These are phyloP conservation scores for Mormoops blainvillei DNA, from an alignment of 2,113 vertebrate species.

Conservation along the genomic window DNA sequence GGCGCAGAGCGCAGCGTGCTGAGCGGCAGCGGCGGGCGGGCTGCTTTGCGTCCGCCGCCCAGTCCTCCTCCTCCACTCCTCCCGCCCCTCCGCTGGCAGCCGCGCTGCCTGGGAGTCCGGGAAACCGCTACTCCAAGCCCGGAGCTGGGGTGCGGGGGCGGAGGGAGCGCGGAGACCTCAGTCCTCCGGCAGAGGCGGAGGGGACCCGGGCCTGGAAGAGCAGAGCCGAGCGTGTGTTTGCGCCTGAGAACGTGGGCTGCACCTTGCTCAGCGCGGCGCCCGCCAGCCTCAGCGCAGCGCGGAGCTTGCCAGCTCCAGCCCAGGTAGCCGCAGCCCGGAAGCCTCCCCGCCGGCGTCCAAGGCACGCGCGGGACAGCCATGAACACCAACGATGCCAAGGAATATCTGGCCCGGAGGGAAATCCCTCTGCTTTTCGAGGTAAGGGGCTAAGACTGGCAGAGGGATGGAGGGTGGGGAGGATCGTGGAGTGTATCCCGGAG, in stretches of 20 bases:
- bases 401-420: conserved; percentile 93
- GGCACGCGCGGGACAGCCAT: conserved; percentile 78
- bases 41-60: neutral
- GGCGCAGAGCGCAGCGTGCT: neutral
- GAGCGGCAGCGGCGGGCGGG: conserved; percentile 13
- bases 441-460: conserved; percentile 53
- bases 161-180: neutral
- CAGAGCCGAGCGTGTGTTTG: neutral
- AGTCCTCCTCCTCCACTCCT: neutral
- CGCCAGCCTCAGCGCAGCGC: neutral
- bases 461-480: neutral
- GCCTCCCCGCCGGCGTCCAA: neutral
- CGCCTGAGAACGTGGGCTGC: neutral
- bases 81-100: neutral
- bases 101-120: neutral
- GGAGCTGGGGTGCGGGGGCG: neutral
- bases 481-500: neutral
- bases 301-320: neutral
- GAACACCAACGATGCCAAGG: conserved; percentile 94
- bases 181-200: neutral
- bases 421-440: conserved; percentile 98
- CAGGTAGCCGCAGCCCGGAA: neutral
- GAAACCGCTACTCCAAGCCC: neutral
- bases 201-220: neutral
- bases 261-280: neutral